Base-by-base conservation (phyloP, 2,113 vertebrate genomes). In the Poicephalus gulielmi region DNA sequence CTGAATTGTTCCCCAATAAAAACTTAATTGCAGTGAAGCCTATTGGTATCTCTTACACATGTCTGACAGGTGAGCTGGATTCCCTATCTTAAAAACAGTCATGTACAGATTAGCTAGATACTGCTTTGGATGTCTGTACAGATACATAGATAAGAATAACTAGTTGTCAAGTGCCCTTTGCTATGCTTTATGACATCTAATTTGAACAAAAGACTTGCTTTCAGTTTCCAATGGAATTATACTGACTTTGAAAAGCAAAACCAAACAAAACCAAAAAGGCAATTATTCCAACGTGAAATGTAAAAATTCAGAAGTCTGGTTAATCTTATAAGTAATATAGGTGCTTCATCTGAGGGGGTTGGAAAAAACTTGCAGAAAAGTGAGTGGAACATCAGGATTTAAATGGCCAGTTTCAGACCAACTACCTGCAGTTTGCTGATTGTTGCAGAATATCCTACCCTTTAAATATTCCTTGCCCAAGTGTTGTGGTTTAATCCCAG, bases 41-140 rank as follows among this genome's bases (percentile, higher is more conserved):
- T 77, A 7, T 74, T 85, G 39, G 11, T 76, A 86, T 62, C 70
- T 63, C 35, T 86, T 88, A 18, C 13, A 28, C 12, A 18, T 25
- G 6, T 74, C 41, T 81, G 47, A 55, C 59, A 83, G 33, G 25
- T 83, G 43, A 67, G 20, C 39, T 88, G 63, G n/a, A 77, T 86
- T 90, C 31, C 19, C 44, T 53, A 3, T 91, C 31, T 83, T 77
- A 69, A 59, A 70, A 69, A 6, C 10, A 52, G 23, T 78, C 71
- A n/a, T 84, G 79, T 83, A 88, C 73, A 92, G 73, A 92, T 90
- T 86, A 88, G 27, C 24, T 94, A 68, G 64, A 60, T 81, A 81
- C 1, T 83, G 25, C 64, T 93, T 80, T 74, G 41, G 31, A 69
- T 30, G 1, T 73, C 28, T 6, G 13, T 71, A 39, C 18, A 88